Evolutionary conservation across 1,140 invertebrate species (phyloP).

Genomic region (Drosophila athabasca): DNA sequence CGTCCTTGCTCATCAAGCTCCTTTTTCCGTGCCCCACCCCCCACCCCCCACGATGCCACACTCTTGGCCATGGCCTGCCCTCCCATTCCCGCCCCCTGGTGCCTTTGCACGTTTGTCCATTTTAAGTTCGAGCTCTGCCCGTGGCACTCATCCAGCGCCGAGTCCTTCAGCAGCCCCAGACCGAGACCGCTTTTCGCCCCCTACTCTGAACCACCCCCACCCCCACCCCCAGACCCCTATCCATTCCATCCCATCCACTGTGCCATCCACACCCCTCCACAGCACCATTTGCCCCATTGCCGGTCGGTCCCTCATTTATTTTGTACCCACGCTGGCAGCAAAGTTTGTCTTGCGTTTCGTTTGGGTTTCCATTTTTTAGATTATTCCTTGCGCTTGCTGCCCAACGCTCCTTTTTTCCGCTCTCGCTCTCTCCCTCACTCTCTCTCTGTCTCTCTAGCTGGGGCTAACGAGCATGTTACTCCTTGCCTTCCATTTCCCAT

Average conservation of each 20-base stretch:
- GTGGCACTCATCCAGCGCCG: constrained; percentile 75
- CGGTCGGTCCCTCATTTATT: constrained; percentile 70
- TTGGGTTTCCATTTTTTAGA: constrained; percentile 81
- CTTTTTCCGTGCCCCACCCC: constrained; percentile 16
- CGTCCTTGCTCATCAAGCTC: constrained; percentile 76
- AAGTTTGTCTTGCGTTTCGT: constrained; percentile 81
- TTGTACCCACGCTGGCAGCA: constrained; percentile 79
- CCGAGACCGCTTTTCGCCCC: not conserved
- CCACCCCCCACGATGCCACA: too few relatives aligned
- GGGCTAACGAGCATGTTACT: constrained; percentile 80
- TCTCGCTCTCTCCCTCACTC: constrained; percentile 11
- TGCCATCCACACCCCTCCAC: not conserved
- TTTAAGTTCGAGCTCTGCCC: constrained; percentile 79
- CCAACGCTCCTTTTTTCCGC: constrained; percentile 40
- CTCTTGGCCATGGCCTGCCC: too few relatives aligned
- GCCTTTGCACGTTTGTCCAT: constrained; percentile 74
- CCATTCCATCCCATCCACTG: constrained; percentile 3
- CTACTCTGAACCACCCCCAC: not conserved
- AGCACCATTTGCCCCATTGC: constrained; percentile 3
- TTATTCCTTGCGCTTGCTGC: constrained; percentile 70
- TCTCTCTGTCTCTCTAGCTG: constrained; percentile 53
- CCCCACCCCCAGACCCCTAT: constrained; percentile 3
- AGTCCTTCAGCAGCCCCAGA: constrained; percentile 66
- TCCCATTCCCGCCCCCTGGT: constrained; percentile 1
- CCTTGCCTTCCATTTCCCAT: constrained; percentile 48